Evolutionary conservation across 2,888 invertebrate species (phyloP).

Genomic region (Drosophila anomelani): DNA sequence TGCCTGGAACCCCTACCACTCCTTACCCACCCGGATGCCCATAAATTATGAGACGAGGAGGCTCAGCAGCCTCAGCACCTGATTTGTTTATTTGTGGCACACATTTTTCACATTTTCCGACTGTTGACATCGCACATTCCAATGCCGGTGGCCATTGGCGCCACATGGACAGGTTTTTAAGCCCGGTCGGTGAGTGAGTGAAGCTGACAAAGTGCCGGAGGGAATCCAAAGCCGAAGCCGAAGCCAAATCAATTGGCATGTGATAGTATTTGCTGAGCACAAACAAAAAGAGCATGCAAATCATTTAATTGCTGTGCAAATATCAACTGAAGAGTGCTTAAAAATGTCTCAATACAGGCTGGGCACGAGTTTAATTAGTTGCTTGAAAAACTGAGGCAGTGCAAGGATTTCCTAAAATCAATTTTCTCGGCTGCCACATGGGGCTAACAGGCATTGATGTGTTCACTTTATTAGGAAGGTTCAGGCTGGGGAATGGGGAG

Average conservation of each 20-base stretch:
- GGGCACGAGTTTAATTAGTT: constrained; percentile 57
- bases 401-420: background rate
- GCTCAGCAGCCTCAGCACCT: constrained; percentile 53
- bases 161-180: constrained; percentile 21
- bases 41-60: constrained; percentile 62
- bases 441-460: constrained; percentile 1
- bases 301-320: constrained; percentile 60
- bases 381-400: constrained; percentile 5
- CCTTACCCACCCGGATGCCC: constrained; percentile 48
- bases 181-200: constrained; percentile 15
- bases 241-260: constrained; percentile 18
- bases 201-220: constrained; percentile 45
- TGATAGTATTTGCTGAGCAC: constrained; percentile 27
- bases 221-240: constrained; percentile 22
- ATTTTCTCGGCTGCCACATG: constrained; percentile 27
- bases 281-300: constrained; percentile 20
- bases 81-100: constrained; percentile 71
- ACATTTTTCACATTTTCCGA: constrained; percentile 61
- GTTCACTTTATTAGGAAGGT: background rate
- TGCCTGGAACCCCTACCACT: background rate
- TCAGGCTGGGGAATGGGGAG: no score
- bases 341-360: constrained; percentile 29
- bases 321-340: constrained; percentile 42
- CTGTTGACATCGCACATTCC: constrained; percentile 53
- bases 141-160: constrained; percentile 24